phyloP scores from a whole-genome alignment of 2,113 vertebrate species.

The Callopanchax toddi region DNA sequence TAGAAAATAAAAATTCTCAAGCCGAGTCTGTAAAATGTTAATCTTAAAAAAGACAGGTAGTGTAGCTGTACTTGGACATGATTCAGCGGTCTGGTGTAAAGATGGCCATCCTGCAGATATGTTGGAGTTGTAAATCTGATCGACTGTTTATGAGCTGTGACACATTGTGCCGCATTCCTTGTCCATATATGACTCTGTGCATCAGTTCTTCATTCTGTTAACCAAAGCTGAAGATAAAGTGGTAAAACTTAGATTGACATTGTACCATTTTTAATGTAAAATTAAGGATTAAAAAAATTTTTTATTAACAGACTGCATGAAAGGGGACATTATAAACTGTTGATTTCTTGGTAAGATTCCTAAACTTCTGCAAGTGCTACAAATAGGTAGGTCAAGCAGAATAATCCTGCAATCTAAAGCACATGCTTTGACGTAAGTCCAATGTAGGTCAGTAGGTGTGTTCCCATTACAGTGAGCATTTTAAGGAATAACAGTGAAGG shows the following conservation, averaged over 20 bases:
- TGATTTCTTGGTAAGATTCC: background rate
- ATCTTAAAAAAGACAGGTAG: slow-evolving; percentile 12
- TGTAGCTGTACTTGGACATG: slow-evolving; percentile 3
- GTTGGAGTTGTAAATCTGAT: slow-evolving; percentile 76
- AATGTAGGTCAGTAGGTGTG: slow-evolving; percentile 25
- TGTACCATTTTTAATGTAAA: background rate
- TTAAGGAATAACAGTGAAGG: slow-evolving; percentile 73
- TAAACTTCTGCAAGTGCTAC: background rate
- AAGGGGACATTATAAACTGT: background rate
- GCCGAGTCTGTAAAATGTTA: slow-evolving; percentile 11
- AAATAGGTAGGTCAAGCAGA: slow-evolving; percentile 21
- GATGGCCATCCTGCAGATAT: slow-evolving; percentile 22
- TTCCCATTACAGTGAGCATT: slow-evolving; percentile 62
- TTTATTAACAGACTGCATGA: background rate
- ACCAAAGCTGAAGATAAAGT: slow-evolving; percentile 83
- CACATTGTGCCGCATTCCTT: slow-evolving; percentile 77
- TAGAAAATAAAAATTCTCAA: slow-evolving; percentile 2
- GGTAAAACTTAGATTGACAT: slow-evolving; percentile 71
- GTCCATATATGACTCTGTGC: slow-evolving; percentile 80
- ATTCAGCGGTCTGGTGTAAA: slow-evolving; percentile 31
- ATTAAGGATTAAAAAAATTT: too few relatives aligned
- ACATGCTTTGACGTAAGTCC: slow-evolving; percentile 35
- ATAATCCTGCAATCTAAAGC: slow-evolving; percentile 34
- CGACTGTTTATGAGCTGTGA: slow-evolving; percentile 78
- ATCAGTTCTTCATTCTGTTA: slow-evolving; percentile 84